Base-by-base conservation (phyloP, 2,113 vertebrate species). In the Abramis brama region DNA sequence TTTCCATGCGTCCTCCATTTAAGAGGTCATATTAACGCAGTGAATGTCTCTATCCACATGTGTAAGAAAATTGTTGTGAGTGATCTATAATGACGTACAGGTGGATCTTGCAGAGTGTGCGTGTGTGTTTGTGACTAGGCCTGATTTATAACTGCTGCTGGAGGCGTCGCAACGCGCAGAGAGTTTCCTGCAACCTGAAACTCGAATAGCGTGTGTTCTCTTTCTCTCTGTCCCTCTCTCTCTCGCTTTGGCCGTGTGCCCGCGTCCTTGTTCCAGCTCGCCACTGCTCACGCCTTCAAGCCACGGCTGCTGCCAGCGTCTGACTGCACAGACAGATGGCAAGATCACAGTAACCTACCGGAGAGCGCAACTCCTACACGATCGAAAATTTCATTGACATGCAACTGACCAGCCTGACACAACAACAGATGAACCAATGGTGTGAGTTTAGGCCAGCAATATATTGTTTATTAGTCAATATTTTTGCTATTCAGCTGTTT, bases 321-420 rank as follows among this genome's bases (percentile, higher is more conserved):
- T 89, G 88, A 90, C 89, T 89, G 74, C 86, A 86, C 27, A 70
- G 91, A 87, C 91, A 92, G 90, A 92, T 90, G 89, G 89, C 88
- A 57, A 86, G 87, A 90, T 90, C 88, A 71, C 75, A 86, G 88
- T 90, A 89, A 89, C 85, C 84, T 89, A 89, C 89, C 76, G 80
- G 76, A 89, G 88, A 86, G 83, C 27, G 52, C 79, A 83, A 85
- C 87, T 87, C 85, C 85, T 83, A 85, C 84, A 84, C 78, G 75
- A 87, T 82, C 85, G n/a, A 27, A 68, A 68, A 68, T 27, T 66
- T 66, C 27, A 30, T 30, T 66, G 62, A 33, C 62, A 66, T 66
- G 12, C 62, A 30, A 57, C 55, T 62, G 68, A 71, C 8, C 19
- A 71, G 19, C 33, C 33, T 39, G 36, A 71, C 33, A 71, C 33